phyloP scores from a whole-genome alignment of 2,113 vertebrate genomes.

The Chaetodon trifascialis region DNA sequence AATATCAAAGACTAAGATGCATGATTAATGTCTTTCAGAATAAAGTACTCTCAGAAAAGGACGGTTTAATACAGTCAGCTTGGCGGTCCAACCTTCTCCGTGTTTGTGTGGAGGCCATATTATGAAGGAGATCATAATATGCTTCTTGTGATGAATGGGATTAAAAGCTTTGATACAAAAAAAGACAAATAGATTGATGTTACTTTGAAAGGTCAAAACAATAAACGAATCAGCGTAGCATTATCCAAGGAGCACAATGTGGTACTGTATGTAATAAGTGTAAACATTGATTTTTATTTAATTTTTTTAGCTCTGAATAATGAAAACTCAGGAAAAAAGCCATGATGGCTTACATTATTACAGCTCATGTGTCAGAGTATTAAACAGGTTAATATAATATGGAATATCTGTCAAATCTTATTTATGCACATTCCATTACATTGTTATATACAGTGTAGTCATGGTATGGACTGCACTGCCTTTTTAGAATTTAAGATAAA shows the following conservation, averaged over 20 bases:
- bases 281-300: slow-evolving; percentile 1
- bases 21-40: slow-evolving; percentile 53
- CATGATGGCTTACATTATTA: background rate
- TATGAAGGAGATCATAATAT: background rate
- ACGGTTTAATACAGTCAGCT: slow-evolving; percentile 14
- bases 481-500: background rate
- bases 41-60: slow-evolving; percentile 20
- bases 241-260: background rate
- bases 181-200: background rate
- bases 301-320: background rate
- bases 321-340: background rate
- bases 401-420: slow-evolving; percentile 19
- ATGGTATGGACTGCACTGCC: background rate
- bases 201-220: slow-evolving; percentile 2
- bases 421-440: background rate
- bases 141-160: background rate
- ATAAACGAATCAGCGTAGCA: background rate
- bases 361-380: slow-evolving; percentile 8
- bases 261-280: background rate
- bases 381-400: slow-evolving; percentile 12
- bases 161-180: background rate
- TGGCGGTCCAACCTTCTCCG: background rate
- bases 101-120: slow-evolving; percentile 12
- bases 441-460: slow-evolving; percentile 6
- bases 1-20: slow-evolving; percentile 45